These are phyloP conservation scores for Leptinotarsa undecemlineata DNA, from an alignment of 1,140 invertebrate genomes.

Conservation along the genomic window DNA sequence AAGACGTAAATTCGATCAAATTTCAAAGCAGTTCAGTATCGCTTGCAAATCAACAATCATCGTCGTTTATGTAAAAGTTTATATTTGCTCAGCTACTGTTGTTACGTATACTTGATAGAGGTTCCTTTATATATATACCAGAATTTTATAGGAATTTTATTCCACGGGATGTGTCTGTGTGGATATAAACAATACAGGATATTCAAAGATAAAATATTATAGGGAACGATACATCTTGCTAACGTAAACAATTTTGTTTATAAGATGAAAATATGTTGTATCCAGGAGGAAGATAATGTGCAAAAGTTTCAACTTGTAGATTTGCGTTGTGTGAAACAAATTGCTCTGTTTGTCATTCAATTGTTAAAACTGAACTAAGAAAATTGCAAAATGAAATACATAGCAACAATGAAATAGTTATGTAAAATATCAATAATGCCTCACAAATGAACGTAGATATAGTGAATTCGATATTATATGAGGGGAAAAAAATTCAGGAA, in stretches of 20 bases:
- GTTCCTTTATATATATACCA: background rate
- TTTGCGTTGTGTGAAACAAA: no score
- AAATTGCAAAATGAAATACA: no score
- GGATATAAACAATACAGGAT: background rate
- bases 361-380: no score
- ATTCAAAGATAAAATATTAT: background rate
- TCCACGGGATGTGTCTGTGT: background rate
- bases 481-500: no score
- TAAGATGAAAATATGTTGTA: no score
- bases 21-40: background rate
- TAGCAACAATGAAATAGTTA: no score
- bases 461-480: no score
- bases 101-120: background rate
- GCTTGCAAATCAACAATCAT: background rate
- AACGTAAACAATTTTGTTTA: background rate
- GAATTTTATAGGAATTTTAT: background rate
- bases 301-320: no score
- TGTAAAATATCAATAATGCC: no score
- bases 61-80: background rate
- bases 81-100: background rate
- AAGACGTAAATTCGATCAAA: background rate
- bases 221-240: background rate
- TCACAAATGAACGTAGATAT: no score
- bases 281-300: no score
- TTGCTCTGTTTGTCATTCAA: no score